A percentile compares a stretch with the other conserved stretches of the same genome.
phyloP scores from a whole-genome alignment of 92 coral and sea anemone species.

The Palythoa caribaeorum region DNA sequence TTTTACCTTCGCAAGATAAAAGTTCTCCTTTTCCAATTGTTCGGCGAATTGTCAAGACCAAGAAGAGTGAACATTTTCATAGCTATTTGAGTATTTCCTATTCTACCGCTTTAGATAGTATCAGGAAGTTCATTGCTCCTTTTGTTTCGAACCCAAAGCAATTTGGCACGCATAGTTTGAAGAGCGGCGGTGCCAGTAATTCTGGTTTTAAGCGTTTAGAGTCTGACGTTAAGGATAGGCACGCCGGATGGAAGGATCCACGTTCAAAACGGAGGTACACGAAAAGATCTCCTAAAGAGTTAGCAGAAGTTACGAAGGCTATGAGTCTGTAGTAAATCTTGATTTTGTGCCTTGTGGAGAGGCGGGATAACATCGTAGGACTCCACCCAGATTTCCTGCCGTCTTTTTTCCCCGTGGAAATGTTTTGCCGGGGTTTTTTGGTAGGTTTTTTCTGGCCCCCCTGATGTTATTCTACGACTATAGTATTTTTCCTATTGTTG shows the following conservation, averaged over 20 bases:
- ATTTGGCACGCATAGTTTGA: constrained; percentile 9
- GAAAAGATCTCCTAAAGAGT: not conserved
- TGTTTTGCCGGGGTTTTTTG: not conserved
- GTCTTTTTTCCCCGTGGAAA: not conserved
- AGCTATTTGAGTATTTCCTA: too few species aligned
- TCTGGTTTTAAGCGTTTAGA: not conserved
- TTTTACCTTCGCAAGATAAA: not conserved
- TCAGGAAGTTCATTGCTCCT: too few species aligned
- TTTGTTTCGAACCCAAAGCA: not conserved
- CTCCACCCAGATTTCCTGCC: constrained; percentile 9
- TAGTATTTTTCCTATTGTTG: not conserved
- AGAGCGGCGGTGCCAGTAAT: not conserved
- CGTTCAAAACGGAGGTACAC: constrained; percentile 6
- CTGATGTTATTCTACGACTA: not conserved
- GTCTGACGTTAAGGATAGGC: not conserved
- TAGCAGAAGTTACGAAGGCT: constrained; percentile 8
- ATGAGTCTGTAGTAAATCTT: not conserved
- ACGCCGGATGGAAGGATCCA: constrained; percentile 4
- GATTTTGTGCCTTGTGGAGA: not conserved
- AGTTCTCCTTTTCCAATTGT: constrained; percentile 1
- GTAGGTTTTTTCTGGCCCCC: constrained; percentile 13
- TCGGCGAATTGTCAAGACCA: constrained; percentile 13
- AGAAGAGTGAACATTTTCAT: not conserved
- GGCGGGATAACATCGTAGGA: not conserved
- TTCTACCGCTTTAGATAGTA: too few species aligned